These are phyloP conservation scores for Chaenogobius annularis DNA, from an alignment of 2,113 vertebrate species.

Conservation along the genomic window DNA sequence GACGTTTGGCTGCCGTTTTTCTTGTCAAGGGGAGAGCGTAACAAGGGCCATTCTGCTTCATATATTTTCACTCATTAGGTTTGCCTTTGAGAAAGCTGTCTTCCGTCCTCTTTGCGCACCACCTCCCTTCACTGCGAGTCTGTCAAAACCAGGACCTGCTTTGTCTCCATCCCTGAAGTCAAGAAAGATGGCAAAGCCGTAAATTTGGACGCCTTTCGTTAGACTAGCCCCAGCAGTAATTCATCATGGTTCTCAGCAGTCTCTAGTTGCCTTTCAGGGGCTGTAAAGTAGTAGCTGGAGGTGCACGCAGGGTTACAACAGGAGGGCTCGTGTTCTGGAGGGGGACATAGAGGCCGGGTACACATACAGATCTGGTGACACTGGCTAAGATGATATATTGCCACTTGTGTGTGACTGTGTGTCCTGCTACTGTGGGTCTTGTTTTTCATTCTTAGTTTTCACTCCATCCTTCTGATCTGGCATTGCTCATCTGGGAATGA, in stretches of 20 bases:
- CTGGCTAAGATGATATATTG: constrained; percentile 67
- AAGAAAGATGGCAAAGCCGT: constrained; percentile 72
- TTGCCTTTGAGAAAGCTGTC: constrained; percentile 61
- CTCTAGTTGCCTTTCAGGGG: constrained; percentile 72
- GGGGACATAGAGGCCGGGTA: constrained; percentile 65
- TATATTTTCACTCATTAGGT: constrained; percentile 75
- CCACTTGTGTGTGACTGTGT: constrained; percentile 57
- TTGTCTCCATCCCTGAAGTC: constrained; percentile 71
- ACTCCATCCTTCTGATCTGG: constrained; percentile 22
- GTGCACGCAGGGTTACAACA: constrained; percentile 60
- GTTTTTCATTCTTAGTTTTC: constrained; percentile 33
- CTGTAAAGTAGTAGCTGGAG: constrained; percentile 64
- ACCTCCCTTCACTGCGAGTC: constrained; percentile 36
- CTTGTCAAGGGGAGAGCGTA: constrained; percentile 70
- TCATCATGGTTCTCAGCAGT: constrained; percentile 74
- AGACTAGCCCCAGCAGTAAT: constrained; percentile 72
- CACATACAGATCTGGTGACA: constrained; percentile 72
- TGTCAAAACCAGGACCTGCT: constrained; percentile 64
- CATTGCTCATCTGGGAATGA: background rate
- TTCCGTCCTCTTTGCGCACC: constrained; percentile 38
- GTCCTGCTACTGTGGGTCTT: constrained; percentile 63
- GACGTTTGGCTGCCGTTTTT: constrained; percentile 72
- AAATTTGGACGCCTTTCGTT: constrained; percentile 76
- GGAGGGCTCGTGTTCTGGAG: constrained; percentile 49
- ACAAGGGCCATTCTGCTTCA: constrained; percentile 72